Evolutionary conservation across 2,113 vertebrate species (phyloP).

Genomic region (Micromys minutus): DNA sequence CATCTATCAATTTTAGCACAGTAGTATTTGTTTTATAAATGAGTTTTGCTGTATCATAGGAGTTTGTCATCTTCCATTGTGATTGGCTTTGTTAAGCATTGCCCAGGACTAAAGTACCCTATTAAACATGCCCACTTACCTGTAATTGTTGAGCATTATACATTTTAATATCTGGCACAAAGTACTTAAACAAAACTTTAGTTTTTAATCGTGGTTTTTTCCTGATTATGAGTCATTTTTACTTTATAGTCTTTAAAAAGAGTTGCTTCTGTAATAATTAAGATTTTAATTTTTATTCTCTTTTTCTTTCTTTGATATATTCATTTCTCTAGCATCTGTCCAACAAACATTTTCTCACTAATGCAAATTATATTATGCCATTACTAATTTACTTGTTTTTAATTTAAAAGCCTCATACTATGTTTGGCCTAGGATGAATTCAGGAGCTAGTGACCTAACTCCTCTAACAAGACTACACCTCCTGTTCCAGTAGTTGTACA

Average conservation of each 20-base stretch:
- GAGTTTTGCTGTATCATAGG: background rate
- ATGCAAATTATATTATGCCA: background rate
- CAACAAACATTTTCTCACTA: background rate
- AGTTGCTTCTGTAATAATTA: background rate
- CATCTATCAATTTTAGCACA: background rate
- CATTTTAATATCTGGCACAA: background rate
- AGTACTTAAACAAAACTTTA: background rate
- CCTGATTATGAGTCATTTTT: background rate
- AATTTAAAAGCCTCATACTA: background rate
- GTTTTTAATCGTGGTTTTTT: background rate
- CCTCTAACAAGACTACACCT: background rate
- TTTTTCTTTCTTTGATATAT: background rate
- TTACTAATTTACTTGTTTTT: background rate
- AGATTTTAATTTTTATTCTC: background rate
- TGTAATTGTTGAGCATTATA: background rate
- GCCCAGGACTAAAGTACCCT: background rate
- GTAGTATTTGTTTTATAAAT: background rate
- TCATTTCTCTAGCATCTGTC: background rate
- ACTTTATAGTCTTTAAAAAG: background rate
- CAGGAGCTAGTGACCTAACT: background rate
- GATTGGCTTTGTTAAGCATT: background rate
- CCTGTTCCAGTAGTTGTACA: too few relatives aligned
- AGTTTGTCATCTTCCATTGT: background rate
- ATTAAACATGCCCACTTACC: rapidly evolving
- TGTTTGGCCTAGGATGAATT: background rate